Percentiles rank a stretch among this genome's conserved stretches.
Conservation (phyloP, 2,888 invertebrate genomes). For the Epiblema foenella region DNA sequence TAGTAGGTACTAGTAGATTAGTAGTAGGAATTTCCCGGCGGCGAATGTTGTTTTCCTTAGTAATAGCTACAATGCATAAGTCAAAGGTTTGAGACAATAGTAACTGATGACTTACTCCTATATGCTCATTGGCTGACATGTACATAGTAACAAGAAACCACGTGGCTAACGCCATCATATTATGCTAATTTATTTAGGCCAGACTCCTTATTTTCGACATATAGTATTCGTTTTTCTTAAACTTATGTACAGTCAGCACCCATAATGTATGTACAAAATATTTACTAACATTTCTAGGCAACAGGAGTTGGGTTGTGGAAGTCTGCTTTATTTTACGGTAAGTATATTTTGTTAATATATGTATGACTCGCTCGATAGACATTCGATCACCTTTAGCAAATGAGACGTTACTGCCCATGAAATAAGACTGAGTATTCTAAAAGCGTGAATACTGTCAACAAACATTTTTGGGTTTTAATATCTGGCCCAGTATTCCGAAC, state of each 20-base stretch:
- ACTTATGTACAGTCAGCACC: background rate
- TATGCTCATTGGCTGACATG: background rate
- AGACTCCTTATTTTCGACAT: background rate
- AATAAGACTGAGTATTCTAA: background rate
- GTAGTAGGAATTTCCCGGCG: constrained; percentile 5
- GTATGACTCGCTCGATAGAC: background rate
- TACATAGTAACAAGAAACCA: background rate
- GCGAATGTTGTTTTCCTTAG: constrained; percentile 3
- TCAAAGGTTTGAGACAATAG: constrained; percentile 4
- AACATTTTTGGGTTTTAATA: too few relatives aligned
- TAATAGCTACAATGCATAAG: background rate
- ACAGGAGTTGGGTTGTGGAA: background rate
- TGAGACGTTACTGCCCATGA: background rate
- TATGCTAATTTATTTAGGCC: background rate
- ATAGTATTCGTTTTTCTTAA: background rate
- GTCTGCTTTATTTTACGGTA: too few relatives aligned
- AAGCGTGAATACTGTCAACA: too few relatives aligned
- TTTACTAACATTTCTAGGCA: background rate
- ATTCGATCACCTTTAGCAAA: background rate
- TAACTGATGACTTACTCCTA: background rate
- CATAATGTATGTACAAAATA: too few relatives aligned
- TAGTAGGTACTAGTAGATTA: background rate
- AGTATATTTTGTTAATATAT: background rate
- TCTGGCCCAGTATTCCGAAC: too few relatives aligned
- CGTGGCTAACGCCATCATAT: background rate